A percentile compares a stretch with the other conserved stretches of the same genome.
Evolutionary conservation across 2,888 invertebrate genomes (phyloP).

Genomic region (Beris chalybata): DNA sequence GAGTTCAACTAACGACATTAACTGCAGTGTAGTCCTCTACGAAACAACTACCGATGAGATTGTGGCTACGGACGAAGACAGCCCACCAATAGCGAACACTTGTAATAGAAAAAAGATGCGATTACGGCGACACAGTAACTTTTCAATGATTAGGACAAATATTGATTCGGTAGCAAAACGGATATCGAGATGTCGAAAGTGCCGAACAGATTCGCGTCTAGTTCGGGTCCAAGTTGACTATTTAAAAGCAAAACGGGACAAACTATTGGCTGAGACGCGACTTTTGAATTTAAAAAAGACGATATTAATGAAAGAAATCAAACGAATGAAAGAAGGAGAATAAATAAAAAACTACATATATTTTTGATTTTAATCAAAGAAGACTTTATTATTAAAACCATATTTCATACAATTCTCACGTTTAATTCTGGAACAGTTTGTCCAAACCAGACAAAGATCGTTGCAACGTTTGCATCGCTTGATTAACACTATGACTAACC

Average conservation of each 20-base stretch:
- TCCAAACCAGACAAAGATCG: no score
- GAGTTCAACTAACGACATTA: neutral
- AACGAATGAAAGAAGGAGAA: no score
- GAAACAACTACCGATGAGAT: constrained; percentile 28
- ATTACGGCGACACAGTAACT: neutral
- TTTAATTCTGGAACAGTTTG: no score
- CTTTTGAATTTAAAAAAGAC: constrained; percentile 30
- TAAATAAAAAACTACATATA: no score
- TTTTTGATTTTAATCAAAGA: no score
- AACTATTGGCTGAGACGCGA: constrained; percentile 31
- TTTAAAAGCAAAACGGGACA: constrained; percentile 25
- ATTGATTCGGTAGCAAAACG: constrained; percentile 13
- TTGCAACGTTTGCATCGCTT: constrained; percentile 1
- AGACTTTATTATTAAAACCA: no score
- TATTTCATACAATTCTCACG: no score
- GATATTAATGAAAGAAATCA: constrained; percentile 25
- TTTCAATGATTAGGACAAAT: constrained; percentile 1
- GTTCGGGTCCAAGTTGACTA: constrained; percentile 31
- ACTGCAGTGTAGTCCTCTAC: constrained; percentile 24
- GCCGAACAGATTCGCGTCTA: constrained; percentile 26
- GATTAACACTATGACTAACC: neutral
- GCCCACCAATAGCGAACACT: neutral
- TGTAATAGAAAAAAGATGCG: neutral
- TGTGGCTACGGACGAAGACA: neutral
- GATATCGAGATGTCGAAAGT: constrained; percentile 30